A percentile compares a stretch with the other conserved stretches of the same genome.
Conservation (phyloP, 2,797 vertebrate species). For the Melopsittacus undulatus region DNA sequence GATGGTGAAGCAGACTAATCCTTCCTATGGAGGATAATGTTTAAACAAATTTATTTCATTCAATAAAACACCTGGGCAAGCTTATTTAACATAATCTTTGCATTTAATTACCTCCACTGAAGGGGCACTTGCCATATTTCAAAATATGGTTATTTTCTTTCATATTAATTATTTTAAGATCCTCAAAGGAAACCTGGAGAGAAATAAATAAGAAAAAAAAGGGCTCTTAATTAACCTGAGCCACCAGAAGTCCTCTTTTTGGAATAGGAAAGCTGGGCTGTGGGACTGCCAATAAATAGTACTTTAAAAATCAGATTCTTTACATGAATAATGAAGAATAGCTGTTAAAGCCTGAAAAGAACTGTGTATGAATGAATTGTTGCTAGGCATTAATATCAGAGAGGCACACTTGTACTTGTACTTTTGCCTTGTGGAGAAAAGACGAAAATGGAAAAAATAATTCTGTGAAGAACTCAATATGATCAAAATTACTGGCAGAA, state of each 20-base stretch:
- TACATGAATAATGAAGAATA: conserved; percentile 9
- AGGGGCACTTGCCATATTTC: conserved; percentile 25
- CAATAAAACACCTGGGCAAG: conserved; percentile 49
- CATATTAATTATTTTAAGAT: conserved; percentile 41
- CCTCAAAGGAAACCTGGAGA: conserved; percentile 13
- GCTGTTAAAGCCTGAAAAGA: background rate
- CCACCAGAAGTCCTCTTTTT: conserved; percentile 5
- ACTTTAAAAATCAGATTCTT: background rate
- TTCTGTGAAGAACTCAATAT: background rate
- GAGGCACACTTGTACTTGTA: background rate
- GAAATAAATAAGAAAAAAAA: background rate
- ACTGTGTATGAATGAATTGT: background rate
- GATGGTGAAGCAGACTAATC: conserved; percentile 43
- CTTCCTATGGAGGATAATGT: conserved; percentile 17
- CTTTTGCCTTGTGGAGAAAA: background rate
- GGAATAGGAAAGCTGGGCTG: background rate
- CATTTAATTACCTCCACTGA: conserved; percentile 47
- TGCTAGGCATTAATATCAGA: background rate
- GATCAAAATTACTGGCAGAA: background rate
- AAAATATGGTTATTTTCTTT: conserved; percentile 11
- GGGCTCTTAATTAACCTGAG: conserved; percentile 50
- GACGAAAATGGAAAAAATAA: conserved; percentile 4
- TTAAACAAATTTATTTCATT: conserved; percentile 63
- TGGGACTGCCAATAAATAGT: background rate
- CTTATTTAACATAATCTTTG: conserved; percentile 53